phyloP scores from a whole-genome alignment of 1,140 invertebrate genomes.

The Drosophila subobscura region DNA sequence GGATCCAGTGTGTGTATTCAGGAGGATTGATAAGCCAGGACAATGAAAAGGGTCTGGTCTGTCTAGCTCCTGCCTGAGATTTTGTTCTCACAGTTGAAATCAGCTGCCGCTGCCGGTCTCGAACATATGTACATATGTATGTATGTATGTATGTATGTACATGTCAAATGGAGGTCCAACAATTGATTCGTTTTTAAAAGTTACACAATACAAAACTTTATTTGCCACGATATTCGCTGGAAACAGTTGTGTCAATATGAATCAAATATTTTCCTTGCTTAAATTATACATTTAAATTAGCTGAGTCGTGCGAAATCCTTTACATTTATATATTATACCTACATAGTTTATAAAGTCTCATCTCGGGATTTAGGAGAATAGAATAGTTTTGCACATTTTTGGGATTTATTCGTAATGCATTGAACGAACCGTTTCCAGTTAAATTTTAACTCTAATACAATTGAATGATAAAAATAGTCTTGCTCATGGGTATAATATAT shows the following conservation, averaged over 20 bases:
- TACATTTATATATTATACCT: not conserved
- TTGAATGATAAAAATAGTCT: slow-evolving; percentile 20
- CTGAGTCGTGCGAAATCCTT: slow-evolving; percentile 12
- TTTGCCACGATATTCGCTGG: slow-evolving; percentile 21
- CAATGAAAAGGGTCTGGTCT: slow-evolving; percentile 25
- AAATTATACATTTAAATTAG: slow-evolving; percentile 19
- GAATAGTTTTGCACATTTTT: slow-evolving; percentile 46
- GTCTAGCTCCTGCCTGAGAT: slow-evolving; percentile 16
- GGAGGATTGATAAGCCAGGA: slow-evolving; percentile 38
- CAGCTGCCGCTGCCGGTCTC: slow-evolving; percentile 20
- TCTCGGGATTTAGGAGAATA: slow-evolving; percentile 9
- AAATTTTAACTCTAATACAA: slow-evolving; percentile 30
- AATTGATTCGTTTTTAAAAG: slow-evolving; percentile 13
- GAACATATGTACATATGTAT: no score
- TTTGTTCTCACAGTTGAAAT: slow-evolving; percentile 38
- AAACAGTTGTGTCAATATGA: slow-evolving; percentile 16
- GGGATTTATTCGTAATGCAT: slow-evolving; percentile 32
- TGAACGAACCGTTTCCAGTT: slow-evolving; percentile 28
- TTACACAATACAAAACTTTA: slow-evolving; percentile 40
- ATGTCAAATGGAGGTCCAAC: no score
- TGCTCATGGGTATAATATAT: slow-evolving; percentile 8
- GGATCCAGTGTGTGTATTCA: slow-evolving; percentile 8
- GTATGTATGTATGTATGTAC: no score
- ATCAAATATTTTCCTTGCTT: slow-evolving; percentile 13
- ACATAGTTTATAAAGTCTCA: slow-evolving; percentile 36